Conservation (phyloP, 1,140 invertebrate species). For the Halictus rubicundus region DNA sequence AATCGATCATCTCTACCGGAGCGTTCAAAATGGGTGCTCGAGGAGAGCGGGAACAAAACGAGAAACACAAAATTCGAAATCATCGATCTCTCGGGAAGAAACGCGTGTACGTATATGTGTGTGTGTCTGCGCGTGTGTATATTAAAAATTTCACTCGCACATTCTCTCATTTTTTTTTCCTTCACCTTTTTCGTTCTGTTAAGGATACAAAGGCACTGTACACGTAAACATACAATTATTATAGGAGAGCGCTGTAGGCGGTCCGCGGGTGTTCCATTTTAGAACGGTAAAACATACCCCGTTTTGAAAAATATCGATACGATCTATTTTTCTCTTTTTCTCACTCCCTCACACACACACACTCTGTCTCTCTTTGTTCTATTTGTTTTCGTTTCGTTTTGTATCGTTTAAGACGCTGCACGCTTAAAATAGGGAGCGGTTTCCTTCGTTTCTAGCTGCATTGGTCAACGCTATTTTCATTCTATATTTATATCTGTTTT, state of each 20-base stretch:
- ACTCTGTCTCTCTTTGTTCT: not conserved
- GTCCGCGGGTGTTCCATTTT: conserved; percentile 49
- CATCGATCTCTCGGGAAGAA: conserved; percentile 34
- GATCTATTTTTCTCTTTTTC: conserved; percentile 46
- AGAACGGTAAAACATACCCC: conserved; percentile 67
- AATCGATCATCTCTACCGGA: not conserved
- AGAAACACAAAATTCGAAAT: no score
- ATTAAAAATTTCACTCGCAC: conserved; percentile 23
- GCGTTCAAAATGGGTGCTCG: not conserved
- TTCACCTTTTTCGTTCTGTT: conserved; percentile 39
- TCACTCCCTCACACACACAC: no score
- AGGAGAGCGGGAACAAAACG: no score
- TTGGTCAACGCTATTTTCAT: conserved; percentile 61
- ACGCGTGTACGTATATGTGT: not conserved
- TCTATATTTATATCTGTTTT: conserved; percentile 8
- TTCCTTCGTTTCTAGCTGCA: conserved; percentile 67
- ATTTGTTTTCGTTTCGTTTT: not conserved
- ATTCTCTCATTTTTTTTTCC: not conserved
- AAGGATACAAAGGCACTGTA: conserved; percentile 79
- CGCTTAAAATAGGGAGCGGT: conserved; percentile 67
- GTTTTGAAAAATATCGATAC: conserved; percentile 70
- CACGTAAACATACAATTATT: conserved; percentile 70
- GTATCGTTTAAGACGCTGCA: conserved; percentile 56
- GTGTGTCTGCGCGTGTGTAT: not conserved
- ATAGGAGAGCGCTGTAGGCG: conserved; percentile 67